Evolutionary conservation across 2,888 invertebrate genomes (phyloP), one percentile per base, ranked within the genome.

Genomic region (Eupithecia subumbrata): DNA sequence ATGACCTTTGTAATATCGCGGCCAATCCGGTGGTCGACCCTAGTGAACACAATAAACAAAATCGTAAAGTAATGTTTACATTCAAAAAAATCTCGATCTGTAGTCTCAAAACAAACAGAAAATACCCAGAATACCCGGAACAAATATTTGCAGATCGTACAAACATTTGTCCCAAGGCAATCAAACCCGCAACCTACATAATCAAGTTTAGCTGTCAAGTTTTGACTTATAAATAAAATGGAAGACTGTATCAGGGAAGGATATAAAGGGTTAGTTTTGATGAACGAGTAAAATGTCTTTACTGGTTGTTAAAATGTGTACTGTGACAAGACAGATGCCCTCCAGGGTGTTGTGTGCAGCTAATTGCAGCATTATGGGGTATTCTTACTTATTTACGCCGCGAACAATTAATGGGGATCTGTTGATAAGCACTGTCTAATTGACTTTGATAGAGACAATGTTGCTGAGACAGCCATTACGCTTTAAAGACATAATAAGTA

Each of bases 301-400:
- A 71, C 76, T 76, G 76, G 16, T 63, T 45, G 66, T 14, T 25
- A 14, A 25, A 66, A 66, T 11, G 22, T 66, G 9, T 66, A 69
- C 34, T 74, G 76, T 74, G 76, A 74, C 25, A 76, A 76, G 77
- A 77, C 72, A 77, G 79, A 78, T 79, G 76, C 79, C 81, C 81
- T 79, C 82, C 72, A 79, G 78, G 80, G 78, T 74, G 82, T 84
- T 83, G 82, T 83, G 83, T 81, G 82, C 82, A 84, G 85, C 87
- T 88, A 88, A 88, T 88, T 88, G 86, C 86, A 82, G 82, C 84
- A 86, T 87, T 86, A 85, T 83, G 82, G 84, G 75, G 82, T 83
- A 82, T 83, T 84, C 83, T 82, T 84, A 84, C 84, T 86, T 85
- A 86, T 86, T 87, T 84, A 86, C 85, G 76, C 82, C 80, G 74